Percentiles rank a stretch among this genome's conserved stretches.
phyloP scores from a whole-genome alignment of 2,113 vertebrate genomes.

The Dolichotis patagonum region DNA sequence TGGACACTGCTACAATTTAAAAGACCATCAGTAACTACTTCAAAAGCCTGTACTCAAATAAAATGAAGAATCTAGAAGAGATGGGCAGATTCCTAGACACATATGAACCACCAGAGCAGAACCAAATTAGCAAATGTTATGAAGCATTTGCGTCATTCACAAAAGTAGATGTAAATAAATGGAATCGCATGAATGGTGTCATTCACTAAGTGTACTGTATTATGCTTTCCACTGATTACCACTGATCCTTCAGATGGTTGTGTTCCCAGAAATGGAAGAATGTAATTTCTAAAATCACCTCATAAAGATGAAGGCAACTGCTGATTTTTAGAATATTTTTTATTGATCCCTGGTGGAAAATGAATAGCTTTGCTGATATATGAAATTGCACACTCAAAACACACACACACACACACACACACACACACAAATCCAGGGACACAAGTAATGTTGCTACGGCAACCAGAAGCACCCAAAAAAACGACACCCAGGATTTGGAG shows the following conservation, averaged over 20 bases:
- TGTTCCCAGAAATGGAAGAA: constrained; percentile 54
- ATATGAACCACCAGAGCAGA: background rate
- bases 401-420: background rate
- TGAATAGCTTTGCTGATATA: constrained; percentile 45
- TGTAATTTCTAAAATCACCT: constrained; percentile 43
- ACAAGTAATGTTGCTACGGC: background rate
- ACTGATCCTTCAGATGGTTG: constrained; percentile 53
- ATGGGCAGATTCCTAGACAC: background rate
- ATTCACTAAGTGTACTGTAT: background rate
- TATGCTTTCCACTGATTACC: constrained; percentile 12
- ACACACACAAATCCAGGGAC: background rate
- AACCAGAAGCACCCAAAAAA: too few relatives aligned
- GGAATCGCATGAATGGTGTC: background rate
- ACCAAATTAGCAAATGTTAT: background rate
- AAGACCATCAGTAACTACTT: background rate
- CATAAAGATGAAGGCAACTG: constrained; percentile 14
- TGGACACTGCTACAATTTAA: background rate
- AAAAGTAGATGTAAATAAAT: constrained; percentile 5
- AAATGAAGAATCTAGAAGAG: background rate
- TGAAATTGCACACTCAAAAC: constrained; percentile 19
- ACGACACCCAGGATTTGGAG: too few relatives aligned
- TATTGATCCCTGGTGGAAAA: constrained; percentile 31
- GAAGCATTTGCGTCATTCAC: constrained; percentile 10
- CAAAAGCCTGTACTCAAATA: background rate
- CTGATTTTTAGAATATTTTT: constrained; percentile 45